Evolutionary conservation across 2,797 vertebrate genomes (phyloP).

Genomic region (Naso thynnoides): DNA sequence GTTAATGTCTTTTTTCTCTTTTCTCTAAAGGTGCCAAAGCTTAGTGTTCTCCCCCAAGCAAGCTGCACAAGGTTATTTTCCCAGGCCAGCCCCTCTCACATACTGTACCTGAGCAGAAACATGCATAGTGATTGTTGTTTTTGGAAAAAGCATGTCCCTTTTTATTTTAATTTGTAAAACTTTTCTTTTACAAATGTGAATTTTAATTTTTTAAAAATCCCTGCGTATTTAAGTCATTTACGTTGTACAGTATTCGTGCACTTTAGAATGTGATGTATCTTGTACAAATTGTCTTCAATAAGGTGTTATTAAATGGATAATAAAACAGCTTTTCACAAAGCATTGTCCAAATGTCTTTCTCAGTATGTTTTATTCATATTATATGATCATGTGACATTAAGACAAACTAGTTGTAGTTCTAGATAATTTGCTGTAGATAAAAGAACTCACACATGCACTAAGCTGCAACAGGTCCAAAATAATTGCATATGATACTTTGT

Average conservation of each 20-base stretch:
- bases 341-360: conserved; percentile 66
- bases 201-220: conserved; percentile 39
- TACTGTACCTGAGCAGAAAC: conserved; percentile 75
- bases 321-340: conserved; percentile 88
- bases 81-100: conserved; percentile 79
- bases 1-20: conserved; percentile 89
- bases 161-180: conserved; percentile 70
- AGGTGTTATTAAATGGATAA: conserved; percentile 88
- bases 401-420: neutral
- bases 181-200: conserved; percentile 76
- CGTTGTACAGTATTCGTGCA: conserved; percentile 89
- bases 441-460: neutral
- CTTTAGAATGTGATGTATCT: conserved; percentile 91
- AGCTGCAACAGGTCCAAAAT: neutral
- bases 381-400: neutral
- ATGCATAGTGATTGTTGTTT: conserved; percentile 82
- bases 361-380: conserved; percentile 39
- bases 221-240: conserved; percentile 89
- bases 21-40: conserved; percentile 95
- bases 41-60: conserved; percentile 88
- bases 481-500: neutral
- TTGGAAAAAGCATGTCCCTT: conserved; percentile 78
- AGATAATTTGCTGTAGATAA: neutral
- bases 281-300: conserved; percentile 90
- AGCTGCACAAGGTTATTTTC: conserved; percentile 83